These are phyloP conservation scores for Carapus acus DNA, from an alignment of 2,797 vertebrate species.

Conservation along the genomic window DNA sequence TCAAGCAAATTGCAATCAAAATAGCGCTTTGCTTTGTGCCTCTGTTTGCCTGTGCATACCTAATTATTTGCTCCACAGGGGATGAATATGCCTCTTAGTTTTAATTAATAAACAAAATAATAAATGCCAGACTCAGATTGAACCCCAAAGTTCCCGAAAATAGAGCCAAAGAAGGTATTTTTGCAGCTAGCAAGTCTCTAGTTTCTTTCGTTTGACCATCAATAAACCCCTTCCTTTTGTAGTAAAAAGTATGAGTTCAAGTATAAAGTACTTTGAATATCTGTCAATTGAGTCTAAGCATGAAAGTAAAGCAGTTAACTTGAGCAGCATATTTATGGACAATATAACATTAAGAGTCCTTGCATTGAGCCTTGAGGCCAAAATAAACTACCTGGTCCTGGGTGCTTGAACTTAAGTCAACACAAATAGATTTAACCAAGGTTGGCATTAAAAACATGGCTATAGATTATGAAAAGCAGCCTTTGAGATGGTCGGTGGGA, in stretches of 20 bases:
- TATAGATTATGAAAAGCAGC: constrained; percentile 10
- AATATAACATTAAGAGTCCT: constrained; percentile 13
- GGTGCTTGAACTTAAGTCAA: constrained; percentile 9
- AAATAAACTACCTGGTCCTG: constrained; percentile 25
- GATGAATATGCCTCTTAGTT: too few species aligned
- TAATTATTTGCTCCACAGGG: too few species aligned
- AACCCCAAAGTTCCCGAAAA: constrained; percentile 5
- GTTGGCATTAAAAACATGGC: constrained; percentile 11
- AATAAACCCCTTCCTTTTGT: constrained; percentile 7
- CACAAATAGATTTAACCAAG: constrained; percentile 28
- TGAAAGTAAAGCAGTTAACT: constrained; percentile 4
- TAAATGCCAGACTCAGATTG: not conserved
- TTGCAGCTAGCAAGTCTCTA: not conserved
- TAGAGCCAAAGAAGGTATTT: not conserved
- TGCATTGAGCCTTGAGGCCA: constrained; percentile 18
- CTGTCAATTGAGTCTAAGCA: not conserved
- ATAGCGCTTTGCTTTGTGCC: too few species aligned
- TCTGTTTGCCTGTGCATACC: too few species aligned
- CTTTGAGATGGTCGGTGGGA: constrained; percentile 19
- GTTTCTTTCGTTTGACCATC: not conserved
- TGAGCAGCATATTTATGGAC: not conserved
- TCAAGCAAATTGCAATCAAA: too few species aligned
- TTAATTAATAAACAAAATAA: too few species aligned
- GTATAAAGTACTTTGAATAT: not conserved
- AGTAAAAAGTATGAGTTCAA: not conserved